phyloP scores from a whole-genome alignment of 2,113 vertebrate genomes.

The Anoura caudifer region DNA sequence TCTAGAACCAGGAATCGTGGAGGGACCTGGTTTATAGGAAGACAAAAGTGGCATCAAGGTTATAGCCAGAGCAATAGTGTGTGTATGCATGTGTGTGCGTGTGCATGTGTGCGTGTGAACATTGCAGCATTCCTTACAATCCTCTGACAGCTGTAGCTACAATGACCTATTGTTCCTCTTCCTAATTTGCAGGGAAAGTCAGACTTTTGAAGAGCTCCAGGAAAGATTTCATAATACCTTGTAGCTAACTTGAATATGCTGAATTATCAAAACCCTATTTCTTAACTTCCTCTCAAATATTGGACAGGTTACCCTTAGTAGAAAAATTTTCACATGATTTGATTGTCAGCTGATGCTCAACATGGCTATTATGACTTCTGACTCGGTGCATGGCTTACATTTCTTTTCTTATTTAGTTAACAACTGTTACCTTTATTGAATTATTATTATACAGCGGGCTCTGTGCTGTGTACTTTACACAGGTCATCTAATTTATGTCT shows the following conservation, averaged over 20 bases:
- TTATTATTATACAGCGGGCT: not conserved
- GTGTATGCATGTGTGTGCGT: accelerated
- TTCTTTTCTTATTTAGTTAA: not conserved
- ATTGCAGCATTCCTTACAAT: not conserved
- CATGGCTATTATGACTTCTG: not conserved
- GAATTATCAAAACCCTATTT: not conserved
- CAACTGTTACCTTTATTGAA: not conserved
- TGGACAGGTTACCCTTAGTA: not conserved
- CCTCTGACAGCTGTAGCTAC: not conserved
- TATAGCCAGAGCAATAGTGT: no score
- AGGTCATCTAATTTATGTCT: not conserved
- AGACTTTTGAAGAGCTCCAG: not conserved
- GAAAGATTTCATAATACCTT: not conserved
- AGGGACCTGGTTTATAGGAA: not conserved
- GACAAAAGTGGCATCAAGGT: not conserved
- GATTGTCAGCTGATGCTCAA: not conserved
- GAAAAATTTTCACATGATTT: not conserved
- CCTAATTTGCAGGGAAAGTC: not conserved
- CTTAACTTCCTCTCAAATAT: not conserved
- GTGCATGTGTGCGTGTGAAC: no score
- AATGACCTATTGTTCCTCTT: not conserved
- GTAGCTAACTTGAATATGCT: not conserved
- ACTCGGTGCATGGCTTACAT: not conserved
- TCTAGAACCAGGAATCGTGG: not conserved
- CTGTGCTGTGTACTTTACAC: not conserved